A percentile compares a stretch with the other conserved stretches of the same genome.
Conservation (phyloP, 2,113 vertebrate species). For the Neoarius graeffei region DNA sequence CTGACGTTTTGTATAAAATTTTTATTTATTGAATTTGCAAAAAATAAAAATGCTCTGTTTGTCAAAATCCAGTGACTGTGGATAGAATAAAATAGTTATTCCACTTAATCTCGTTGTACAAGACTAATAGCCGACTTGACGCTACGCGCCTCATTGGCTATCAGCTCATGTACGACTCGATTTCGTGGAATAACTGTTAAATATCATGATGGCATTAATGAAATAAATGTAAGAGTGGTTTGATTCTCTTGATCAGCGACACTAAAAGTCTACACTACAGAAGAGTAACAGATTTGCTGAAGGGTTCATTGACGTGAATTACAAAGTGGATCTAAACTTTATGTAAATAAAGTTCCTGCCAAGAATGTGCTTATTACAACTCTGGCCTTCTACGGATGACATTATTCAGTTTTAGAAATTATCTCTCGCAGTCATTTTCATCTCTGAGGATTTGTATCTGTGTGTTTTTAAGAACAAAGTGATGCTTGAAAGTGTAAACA, state of each 20-base stretch:
- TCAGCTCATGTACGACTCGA: too few relatives aligned
- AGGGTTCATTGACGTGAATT: background rate
- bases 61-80: too few relatives aligned
- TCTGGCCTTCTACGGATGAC: background rate
- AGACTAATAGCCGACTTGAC: too few relatives aligned
- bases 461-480: conserved; percentile 6
- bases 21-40: too few relatives aligned
- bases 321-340: background rate
- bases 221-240: background rate
- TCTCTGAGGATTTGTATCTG: conserved; percentile 5
- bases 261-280: background rate
- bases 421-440: background rate
- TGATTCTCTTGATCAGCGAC: background rate
- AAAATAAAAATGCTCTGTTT: too few relatives aligned
- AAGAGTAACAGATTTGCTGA: background rate
- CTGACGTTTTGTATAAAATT: too few relatives aligned
- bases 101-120: too few relatives aligned
- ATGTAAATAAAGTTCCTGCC: background rate
- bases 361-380: conserved; percentile 4
- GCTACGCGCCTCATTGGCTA: too few relatives aligned
- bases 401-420: conserved; percentile 8
- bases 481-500: conserved; percentile 19
- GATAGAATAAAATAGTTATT: too few relatives aligned
- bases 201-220: background rate
- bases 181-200: too few relatives aligned